phyloP scores from a whole-genome alignment of 1,140 invertebrate genomes.

The Stegodyphus dumicola region DNA sequence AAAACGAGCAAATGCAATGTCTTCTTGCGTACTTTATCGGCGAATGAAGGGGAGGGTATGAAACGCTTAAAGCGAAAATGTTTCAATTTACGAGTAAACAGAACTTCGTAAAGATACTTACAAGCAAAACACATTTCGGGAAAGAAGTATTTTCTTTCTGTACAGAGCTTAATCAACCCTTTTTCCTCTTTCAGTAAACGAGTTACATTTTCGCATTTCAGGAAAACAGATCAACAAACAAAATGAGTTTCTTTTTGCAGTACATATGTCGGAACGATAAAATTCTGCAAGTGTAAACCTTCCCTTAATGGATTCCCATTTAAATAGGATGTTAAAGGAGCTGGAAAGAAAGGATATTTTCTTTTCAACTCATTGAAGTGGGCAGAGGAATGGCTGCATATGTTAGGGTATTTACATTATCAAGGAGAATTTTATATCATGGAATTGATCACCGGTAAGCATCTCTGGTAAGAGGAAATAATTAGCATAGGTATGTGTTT shows the following conservation, averaged over 20 bases:
- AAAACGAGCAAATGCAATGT: not conserved
- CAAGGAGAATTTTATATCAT: too few species aligned
- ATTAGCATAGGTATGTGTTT: too few species aligned
- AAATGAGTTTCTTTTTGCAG: slow-evolving; percentile 42
- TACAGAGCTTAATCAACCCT: slow-evolving; percentile 58
- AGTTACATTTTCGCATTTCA: slow-evolving; percentile 29
- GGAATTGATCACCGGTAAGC: too few species aligned
- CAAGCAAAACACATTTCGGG: slow-evolving; percentile 53
- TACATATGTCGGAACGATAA: slow-evolving; percentile 55
- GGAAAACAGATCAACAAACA: slow-evolving; percentile 53
- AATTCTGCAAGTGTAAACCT: slow-evolving; percentile 54
- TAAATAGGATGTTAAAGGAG: slow-evolving; percentile 56
- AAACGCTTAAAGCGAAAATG: slow-evolving; percentile 54
- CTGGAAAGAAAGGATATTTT: not conserved
- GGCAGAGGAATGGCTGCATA: too few species aligned
- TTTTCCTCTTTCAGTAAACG: slow-evolving; percentile 33
- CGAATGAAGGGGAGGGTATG: not conserved
- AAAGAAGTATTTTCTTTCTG: slow-evolving; percentile 30
- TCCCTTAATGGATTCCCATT: slow-evolving; percentile 54
- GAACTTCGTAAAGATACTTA: slow-evolving; percentile 46
- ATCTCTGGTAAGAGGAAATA: too few species aligned
- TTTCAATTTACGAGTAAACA: slow-evolving; percentile 50
- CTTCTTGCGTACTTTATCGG: not conserved
- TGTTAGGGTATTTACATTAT: too few species aligned
- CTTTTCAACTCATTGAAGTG: not conserved